phyloP scores from a whole-genome alignment of 2,888 invertebrate genomes.

The Imbricaverruca yamaguchii region DNA sequence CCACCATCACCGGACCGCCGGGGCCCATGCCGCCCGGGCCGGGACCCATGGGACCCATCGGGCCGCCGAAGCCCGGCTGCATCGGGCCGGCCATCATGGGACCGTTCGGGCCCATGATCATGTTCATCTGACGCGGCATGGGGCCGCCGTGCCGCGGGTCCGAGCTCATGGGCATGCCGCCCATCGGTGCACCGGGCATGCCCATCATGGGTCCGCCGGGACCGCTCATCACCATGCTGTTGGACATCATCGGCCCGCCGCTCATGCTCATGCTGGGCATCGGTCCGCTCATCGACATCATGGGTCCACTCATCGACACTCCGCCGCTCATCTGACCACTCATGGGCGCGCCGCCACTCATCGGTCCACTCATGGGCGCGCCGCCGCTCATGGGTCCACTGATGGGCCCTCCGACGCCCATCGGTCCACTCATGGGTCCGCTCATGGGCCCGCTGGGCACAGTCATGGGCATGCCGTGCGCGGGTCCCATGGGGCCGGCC shows the following conservation, averaged over 20 bases:
- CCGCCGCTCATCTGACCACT: conserved; percentile 33
- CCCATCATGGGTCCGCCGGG: conserved; percentile 32
- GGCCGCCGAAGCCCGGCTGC: conserved; percentile 38
- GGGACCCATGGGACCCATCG: conserved; percentile 37
- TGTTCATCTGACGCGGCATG: conserved; percentile 31
- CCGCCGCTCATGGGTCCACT: not conserved
- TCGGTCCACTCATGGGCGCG: not conserved
- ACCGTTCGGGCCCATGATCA: conserved; percentile 43
- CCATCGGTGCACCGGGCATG: conserved; percentile 40
- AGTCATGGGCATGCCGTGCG: conserved; percentile 30
- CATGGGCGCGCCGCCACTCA: conserved; percentile 34
- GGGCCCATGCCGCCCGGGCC: conserved; percentile 33
- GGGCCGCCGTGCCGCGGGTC: conserved; percentile 44
- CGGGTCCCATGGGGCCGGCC: not conserved
- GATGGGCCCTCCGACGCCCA: not conserved
- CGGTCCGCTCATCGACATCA: conserved; percentile 34
- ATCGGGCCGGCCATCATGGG: conserved; percentile 26
- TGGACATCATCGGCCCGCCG: conserved; percentile 38
- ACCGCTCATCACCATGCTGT: not conserved
- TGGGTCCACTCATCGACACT: not conserved
- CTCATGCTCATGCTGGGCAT: conserved; percentile 42
- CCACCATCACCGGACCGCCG: conserved; percentile 31
- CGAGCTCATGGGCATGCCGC: conserved; percentile 37
- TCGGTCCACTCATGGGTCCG: not conserved
- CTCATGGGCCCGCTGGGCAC: conserved; percentile 32